These are phyloP conservation scores for Apeira syringaria DNA, from an alignment of 2,888 invertebrate genomes.

Conservation along the genomic window DNA sequence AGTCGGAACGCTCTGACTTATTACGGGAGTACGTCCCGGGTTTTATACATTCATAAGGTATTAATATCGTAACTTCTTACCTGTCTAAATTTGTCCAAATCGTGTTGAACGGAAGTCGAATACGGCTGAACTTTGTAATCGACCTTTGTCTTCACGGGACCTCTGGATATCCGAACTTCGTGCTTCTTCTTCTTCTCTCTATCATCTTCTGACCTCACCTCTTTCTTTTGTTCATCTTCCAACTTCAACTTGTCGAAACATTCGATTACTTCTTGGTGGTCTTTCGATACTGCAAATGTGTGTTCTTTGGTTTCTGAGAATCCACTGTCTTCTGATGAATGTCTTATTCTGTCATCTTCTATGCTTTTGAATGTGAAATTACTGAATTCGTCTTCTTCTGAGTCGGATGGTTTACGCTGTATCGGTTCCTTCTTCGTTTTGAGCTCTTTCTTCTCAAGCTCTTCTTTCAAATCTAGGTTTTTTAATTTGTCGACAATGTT, in stretches of 20 bases:
- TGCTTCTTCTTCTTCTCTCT: constrained; percentile 24
- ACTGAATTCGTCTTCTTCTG: constrained; percentile 46
- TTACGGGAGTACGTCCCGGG: too few species aligned
- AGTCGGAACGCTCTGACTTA: too few species aligned
- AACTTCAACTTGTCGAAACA: constrained; percentile 40
- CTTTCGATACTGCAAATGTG: constrained; percentile 1
- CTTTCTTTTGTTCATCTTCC: constrained; percentile 31
- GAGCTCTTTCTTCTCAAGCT: constrained; percentile 13
- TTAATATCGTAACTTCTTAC: neutral
- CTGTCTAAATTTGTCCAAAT: constrained; percentile 1
- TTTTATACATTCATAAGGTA: too few species aligned
- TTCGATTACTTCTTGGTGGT: constrained; percentile 42
- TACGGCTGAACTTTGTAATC: constrained; percentile 23
- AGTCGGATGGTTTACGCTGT: constrained; percentile 17
- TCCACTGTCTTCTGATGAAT: constrained; percentile 68
- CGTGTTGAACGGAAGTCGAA: constrained; percentile 3
- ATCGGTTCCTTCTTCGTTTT: constrained; percentile 6
- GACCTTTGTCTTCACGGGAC: constrained; percentile 10
- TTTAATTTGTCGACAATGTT: constrained; percentile 21
- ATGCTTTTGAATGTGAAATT: constrained; percentile 55
- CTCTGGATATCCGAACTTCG: constrained; percentile 11
- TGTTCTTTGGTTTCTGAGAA: constrained; percentile 49
- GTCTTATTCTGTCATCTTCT: constrained; percentile 45
- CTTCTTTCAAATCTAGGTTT: constrained; percentile 22
- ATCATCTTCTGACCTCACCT: constrained; percentile 6